Base-by-base conservation (phyloP, 2,113 vertebrate species). In the Egretta garzetta region DNA sequence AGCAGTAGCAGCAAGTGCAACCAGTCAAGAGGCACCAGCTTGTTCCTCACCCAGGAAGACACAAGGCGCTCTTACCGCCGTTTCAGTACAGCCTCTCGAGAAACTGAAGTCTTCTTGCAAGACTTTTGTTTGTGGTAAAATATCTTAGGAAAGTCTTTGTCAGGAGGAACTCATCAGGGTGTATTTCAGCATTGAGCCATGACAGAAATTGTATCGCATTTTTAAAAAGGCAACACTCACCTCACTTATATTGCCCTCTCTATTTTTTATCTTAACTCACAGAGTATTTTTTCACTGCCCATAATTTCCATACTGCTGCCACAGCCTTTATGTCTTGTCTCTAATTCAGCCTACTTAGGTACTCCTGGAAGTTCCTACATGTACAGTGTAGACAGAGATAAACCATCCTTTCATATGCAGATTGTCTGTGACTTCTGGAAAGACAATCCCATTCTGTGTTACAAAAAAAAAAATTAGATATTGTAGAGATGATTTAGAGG, bases 401-500 rank as follows among this genome's bases (percentile, higher is more conserved):
- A 95, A 63, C 27, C 33, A 18, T n/a, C 28, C 73, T 72, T 81
- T 73, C 49, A 52, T 41, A 72, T 26, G 39, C 83, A 89, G 71
- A 68, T 23, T 3, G 12, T 8, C 28, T 53, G 52, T 79, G 95
- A 82, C 93, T 95, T 94, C 66, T 66, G 77, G 66, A 93, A 90
- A 90, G 70, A 81, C 47, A 80, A 89, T 43, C 55, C 50, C 74
- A 55, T 75, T 76, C 50, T 41, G 41, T 32, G 26, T 32, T 84
- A 41, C 14, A 49, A 86, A 32, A 64, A 11, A 3, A 30, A 50
- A 49, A 50, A 24, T 6, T 33, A 86, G 63, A 50, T 82, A 81
- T 14, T 62, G 32, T 16, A 93, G 81, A 93, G 81, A 63, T 87
- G 76, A 94, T 87, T 95, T 85, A 91, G 62, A 82, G 80, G 17